phyloP scores from a whole-genome alignment of 2,888 invertebrate species.

The Thymelicus lineola region DNA sequence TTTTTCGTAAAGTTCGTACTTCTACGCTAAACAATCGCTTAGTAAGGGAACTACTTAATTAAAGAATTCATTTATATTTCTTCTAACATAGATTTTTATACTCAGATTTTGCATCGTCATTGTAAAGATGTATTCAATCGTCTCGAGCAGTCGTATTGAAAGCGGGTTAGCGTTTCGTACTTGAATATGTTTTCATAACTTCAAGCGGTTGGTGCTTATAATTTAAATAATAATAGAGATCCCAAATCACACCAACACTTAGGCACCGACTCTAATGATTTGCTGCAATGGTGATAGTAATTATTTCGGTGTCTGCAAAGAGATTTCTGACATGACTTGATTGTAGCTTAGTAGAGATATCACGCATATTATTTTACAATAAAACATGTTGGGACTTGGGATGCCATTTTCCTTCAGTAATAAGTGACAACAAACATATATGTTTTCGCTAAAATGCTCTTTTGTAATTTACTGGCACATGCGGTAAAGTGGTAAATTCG shows the following conservation, averaged over 20 bases:
- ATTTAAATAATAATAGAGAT: slow-evolving; percentile 8
- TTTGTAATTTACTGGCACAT: too few relatives aligned
- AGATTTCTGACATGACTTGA: not conserved
- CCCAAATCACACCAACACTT: not conserved
- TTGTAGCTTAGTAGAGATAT: not conserved
- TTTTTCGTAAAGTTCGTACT: too few relatives aligned
- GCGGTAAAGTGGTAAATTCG: too few relatives aligned
- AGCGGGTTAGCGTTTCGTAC: slow-evolving; percentile 14
- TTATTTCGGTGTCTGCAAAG: not conserved
- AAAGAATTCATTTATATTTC: not conserved
- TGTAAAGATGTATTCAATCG: slow-evolving; percentile 10
- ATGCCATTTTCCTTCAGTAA: too few relatives aligned
- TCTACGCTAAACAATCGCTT: not conserved
- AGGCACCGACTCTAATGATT: not conserved
- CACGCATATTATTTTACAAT: not conserved
- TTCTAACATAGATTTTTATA: not conserved
- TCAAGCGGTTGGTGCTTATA: slow-evolving; percentile 10
- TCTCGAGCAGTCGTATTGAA: slow-evolving; percentile 17
- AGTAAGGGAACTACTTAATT: not conserved
- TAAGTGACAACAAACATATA: too few relatives aligned
- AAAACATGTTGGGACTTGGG: too few relatives aligned
- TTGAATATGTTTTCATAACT: slow-evolving; percentile 12
- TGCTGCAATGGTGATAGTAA: not conserved
- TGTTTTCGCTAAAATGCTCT: too few relatives aligned
- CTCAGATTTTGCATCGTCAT: slow-evolving; percentile 7